Percentiles rank a stretch among this genome's conserved stretches.
phyloP scores from a whole-genome alignment of 30 jellyfish, hydroid and myxozoan genomes.

The Chironex yamaguchii region DNA sequence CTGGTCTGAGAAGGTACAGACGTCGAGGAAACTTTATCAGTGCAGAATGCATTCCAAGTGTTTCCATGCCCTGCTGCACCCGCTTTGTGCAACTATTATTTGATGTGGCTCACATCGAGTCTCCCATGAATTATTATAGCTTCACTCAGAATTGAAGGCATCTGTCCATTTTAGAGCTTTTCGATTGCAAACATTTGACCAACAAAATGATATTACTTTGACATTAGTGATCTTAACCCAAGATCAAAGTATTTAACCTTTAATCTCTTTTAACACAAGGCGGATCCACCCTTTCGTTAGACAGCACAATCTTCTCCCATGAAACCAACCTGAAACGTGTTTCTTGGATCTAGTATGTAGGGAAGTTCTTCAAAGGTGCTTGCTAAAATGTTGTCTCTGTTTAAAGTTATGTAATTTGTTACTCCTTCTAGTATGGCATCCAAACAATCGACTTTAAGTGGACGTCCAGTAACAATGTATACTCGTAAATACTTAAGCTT shows the following conservation, averaged over 20 bases:
- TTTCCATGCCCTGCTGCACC: slow-evolving; percentile 47
- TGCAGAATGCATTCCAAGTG: slow-evolving; percentile 45
- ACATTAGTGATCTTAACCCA: slow-evolving; percentile 44
- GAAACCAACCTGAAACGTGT: slow-evolving; percentile 44
- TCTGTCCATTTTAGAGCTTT: slow-evolving; percentile 61
- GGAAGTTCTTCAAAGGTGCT: slow-evolving; percentile 54
- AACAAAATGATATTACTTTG: slow-evolving; percentile 62
- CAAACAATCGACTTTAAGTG: slow-evolving; percentile 18
- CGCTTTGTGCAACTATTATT: slow-evolving; percentile 3
- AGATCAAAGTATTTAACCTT: slow-evolving; percentile 53
- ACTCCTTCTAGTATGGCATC: slow-evolving; percentile 26
- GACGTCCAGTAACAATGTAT: slow-evolving; percentile 39
- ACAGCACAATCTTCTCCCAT: slow-evolving; percentile 67
- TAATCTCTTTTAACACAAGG: slow-evolving; percentile 33
- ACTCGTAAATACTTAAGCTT: slow-evolving; percentile 27
- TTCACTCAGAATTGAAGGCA: slow-evolving; percentile 27
- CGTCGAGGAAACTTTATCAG: slow-evolving; percentile 34
- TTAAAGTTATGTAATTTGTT: slow-evolving; percentile 46
- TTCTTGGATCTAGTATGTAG: slow-evolving; percentile 16
- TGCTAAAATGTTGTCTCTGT: slow-evolving; percentile 24
- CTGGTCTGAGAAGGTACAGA: slow-evolving; percentile 23
- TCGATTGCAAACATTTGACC: slow-evolving; percentile 46
- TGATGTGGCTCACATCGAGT: background rate
- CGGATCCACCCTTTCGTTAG: slow-evolving; percentile 63
- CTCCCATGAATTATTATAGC: slow-evolving; percentile 36